Conservation (phyloP, 1,140 invertebrate genomes). For the Drosophila kurseongensis region DNA sequence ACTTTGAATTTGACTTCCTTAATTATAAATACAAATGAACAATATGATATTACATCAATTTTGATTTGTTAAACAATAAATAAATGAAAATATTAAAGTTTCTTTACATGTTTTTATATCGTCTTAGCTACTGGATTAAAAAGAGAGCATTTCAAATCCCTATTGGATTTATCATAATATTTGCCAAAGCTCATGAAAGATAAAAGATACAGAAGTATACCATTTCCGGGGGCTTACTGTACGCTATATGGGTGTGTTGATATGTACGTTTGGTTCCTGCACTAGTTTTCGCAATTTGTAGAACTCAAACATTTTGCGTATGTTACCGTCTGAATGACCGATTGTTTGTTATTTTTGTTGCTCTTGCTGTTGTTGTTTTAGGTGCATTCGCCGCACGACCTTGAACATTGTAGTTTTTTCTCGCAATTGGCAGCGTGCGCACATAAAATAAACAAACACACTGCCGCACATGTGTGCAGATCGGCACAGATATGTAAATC, state of each 20-base stretch:
- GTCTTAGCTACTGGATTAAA: too few relatives aligned
- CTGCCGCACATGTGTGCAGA: background rate
- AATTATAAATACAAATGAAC: too few relatives aligned
- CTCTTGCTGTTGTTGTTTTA: constrained; percentile 39
- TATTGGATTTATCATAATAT: too few relatives aligned
- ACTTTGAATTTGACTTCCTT: too few relatives aligned
- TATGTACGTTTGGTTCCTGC: constrained; percentile 30
- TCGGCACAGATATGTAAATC: constrained; percentile 2
- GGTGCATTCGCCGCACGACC: constrained; percentile 74
- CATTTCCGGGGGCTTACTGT: constrained; percentile 2
- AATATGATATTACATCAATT: too few relatives aligned
- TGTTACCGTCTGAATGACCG: constrained; percentile 48
- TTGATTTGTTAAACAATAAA: too few relatives aligned
- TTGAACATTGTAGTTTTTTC: constrained; percentile 53
- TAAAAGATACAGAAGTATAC: too few relatives aligned
- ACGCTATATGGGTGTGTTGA: background rate
- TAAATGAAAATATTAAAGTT: too few relatives aligned
- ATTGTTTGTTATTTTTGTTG: constrained; percentile 39
- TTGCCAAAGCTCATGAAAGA: too few relatives aligned
- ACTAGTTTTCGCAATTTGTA: constrained; percentile 67
- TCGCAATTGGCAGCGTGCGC: constrained; percentile 72
- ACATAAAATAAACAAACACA: constrained; percentile 56
- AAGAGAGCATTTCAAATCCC: too few relatives aligned
- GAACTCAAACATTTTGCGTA: constrained; percentile 74
- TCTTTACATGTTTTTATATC: too few relatives aligned